Percentiles rank a stretch among this genome's conserved stretches.
phyloP scores from a whole-genome alignment of 2,113 vertebrate species.

The Myiopsitta monachus region DNA sequence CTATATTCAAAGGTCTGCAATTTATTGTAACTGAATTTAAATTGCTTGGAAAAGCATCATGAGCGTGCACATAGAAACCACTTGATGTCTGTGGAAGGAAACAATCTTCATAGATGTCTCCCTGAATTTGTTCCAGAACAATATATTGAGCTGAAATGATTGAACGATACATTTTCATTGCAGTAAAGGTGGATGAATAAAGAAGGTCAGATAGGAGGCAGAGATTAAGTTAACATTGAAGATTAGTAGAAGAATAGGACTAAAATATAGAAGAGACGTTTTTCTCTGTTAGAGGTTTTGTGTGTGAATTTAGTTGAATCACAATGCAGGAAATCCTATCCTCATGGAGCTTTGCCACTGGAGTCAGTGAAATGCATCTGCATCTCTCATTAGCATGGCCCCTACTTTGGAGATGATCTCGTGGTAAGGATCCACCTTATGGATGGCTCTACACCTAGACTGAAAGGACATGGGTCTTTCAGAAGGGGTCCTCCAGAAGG shows the following conservation, averaged over 20 bases:
- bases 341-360: neutral
- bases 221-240: neutral
- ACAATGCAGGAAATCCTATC: neutral
- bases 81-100: neutral
- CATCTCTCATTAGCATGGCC: neutral
- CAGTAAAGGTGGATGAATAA: neutral
- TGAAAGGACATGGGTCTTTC: neutral
- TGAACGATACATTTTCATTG: neutral
- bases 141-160: neutral
- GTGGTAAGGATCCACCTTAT: neutral
- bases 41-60: neutral
- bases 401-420: neutral
- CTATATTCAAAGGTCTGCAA: neutral
- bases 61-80: neutral
- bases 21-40: slow-evolving; percentile 18
- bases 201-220: neutral
- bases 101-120: neutral
- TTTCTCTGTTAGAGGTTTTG: neutral
- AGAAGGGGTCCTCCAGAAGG: neutral
- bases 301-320: neutral
- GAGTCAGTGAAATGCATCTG: neutral
- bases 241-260: neutral
- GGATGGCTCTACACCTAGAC: neutral
- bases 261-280: neutral
- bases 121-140: neutral